Percentiles rank a stretch among this genome's conserved stretches.
Evolutionary conservation across 2,888 invertebrate species (phyloP).

Genomic region (Abrostola tripartita): DNA sequence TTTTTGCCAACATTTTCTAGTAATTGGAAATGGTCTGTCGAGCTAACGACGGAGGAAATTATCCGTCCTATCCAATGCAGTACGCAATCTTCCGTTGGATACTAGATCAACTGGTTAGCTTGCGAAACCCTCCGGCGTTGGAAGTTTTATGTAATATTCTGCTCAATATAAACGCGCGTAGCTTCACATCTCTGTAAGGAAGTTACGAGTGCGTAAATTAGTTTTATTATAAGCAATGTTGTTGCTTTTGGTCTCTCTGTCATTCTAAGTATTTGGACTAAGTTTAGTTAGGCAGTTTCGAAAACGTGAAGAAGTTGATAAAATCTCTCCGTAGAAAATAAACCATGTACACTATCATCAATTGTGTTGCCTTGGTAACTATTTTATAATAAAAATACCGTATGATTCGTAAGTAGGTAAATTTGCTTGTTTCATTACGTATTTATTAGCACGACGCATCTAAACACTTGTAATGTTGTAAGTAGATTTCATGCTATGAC

Average conservation of each 20-base stretch:
- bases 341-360: neutral
- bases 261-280: neutral
- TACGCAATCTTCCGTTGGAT: slow-evolving; percentile 43
- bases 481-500: neutral
- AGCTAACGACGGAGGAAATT: slow-evolving; percentile 42
- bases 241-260: neutral
- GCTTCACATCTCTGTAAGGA: slow-evolving; percentile 24
- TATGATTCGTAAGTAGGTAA: neutral
- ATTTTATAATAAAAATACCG: neutral
- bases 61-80: slow-evolving; percentile 28
- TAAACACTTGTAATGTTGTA: neutral
- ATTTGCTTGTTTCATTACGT: neutral
- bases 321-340: neutral
- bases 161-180: slow-evolving; percentile 11
- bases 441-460: neutral
- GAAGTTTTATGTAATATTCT: slow-evolving; percentile 41
- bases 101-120: slow-evolving; percentile 39
- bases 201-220: slow-evolving; percentile 5
- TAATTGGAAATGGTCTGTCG: slow-evolving; percentile 42
- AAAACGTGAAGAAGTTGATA: too few relatives aligned
- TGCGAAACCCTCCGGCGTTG: slow-evolving; percentile 35
- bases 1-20: slow-evolving; percentile 25
- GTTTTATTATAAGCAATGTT: neutral
- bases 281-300: neutral
- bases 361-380: neutral